Conservation (phyloP, 1,140 invertebrate genomes). For the Palaemon carinicauda region DNA sequence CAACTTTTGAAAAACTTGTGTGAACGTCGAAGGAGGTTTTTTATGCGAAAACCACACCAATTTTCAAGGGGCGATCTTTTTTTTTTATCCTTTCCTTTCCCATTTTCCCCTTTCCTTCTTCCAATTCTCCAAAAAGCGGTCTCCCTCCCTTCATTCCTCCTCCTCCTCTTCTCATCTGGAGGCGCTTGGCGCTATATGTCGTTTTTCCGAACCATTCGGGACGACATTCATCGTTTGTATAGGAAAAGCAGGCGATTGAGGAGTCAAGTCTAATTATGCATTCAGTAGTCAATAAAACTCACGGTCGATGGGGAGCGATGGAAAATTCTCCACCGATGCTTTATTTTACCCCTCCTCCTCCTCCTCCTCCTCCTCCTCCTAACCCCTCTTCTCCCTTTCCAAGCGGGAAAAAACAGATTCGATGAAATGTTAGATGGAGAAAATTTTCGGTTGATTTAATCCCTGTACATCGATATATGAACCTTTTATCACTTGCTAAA, state of each 20-base stretch:
- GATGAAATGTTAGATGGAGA: too few relatives aligned
- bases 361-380: neutral
- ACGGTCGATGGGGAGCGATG: neutral
- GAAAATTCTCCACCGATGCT: neutral
- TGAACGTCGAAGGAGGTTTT: neutral
- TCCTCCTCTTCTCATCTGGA: neutral
- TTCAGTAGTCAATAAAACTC: constrained; percentile 50
- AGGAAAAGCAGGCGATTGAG: constrained; percentile 30
- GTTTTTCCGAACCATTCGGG: constrained; percentile 42
- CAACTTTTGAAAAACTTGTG: constrained; percentile 28
- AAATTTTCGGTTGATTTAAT: too few relatives aligned
- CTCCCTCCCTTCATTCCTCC: neutral
- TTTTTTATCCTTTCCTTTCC: neutral
- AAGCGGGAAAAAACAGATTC: too few relatives aligned
- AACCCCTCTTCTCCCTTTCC: too few relatives aligned
- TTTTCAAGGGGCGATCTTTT: neutral
- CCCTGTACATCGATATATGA: too few relatives aligned
- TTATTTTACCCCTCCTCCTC: too few relatives aligned
- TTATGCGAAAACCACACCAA: constrained; percentile 19
- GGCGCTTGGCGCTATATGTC: neutral
- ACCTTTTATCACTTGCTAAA: too few relatives aligned
- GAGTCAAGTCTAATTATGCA: constrained; percentile 54
- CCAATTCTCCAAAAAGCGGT: neutral
- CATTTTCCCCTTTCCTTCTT: neutral
- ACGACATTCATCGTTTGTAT: neutral